phyloP scores from a whole-genome alignment of 2,113 vertebrate species.

The Mastomys natalensis region DNA sequence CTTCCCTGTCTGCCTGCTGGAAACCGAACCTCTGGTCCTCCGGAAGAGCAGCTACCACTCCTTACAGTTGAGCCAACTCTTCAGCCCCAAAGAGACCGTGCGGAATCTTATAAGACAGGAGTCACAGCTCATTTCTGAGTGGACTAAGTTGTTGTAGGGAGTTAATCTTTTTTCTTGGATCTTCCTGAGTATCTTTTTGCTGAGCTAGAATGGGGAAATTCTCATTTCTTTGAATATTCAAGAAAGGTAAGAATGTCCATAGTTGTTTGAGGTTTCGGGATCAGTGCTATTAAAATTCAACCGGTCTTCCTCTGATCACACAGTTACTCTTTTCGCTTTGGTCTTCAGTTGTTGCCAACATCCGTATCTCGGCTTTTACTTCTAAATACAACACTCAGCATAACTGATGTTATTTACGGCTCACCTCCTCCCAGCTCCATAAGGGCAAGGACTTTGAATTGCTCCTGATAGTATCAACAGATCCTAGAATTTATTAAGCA shows the following conservation, averaged over 20 bases:
- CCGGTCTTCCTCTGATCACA: neutral
- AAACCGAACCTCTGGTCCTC: neutral
- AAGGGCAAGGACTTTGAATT: neutral
- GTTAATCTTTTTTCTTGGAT: neutral
- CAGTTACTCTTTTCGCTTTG: neutral
- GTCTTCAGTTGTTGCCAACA: neutral
- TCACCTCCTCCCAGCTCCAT: neutral
- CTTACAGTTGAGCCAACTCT: neutral
- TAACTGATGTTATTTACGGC: neutral
- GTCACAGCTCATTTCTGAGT: neutral
- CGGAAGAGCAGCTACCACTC: neutral
- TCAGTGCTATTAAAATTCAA: neutral
- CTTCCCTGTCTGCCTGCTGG: neutral
- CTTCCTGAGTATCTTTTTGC: neutral
- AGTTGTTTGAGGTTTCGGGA: neutral
- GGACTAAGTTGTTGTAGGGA: neutral
- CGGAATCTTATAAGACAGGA: neutral
- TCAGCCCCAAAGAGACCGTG: neutral
- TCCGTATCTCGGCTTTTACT: neutral
- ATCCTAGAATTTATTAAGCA: neutral
- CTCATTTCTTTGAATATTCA: neutral
- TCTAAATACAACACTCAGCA: neutral
- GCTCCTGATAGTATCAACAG: neutral
- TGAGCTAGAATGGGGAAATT: neutral
- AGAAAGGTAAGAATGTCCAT: neutral